Percentiles rank a stretch among this genome's conserved stretches.
These are phyloP conservation scores for Acleris emargana DNA, from an alignment of 2,888 invertebrate species.

Conservation along the genomic window DNA sequence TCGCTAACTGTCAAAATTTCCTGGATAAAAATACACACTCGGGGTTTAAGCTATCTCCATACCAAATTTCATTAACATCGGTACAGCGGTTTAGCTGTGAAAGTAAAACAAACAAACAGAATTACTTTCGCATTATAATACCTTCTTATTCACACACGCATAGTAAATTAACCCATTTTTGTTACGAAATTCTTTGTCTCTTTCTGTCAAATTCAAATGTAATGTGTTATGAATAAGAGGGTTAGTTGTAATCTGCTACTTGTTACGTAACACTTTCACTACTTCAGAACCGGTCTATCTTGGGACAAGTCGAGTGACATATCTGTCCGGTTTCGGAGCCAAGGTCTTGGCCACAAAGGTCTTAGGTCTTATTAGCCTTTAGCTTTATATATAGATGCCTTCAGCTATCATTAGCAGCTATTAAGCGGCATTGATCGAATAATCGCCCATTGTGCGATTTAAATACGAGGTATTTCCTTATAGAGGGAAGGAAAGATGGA, in stretches of 20 bases:
- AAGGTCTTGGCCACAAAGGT: slow-evolving; percentile 9
- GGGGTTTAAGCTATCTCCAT: too few relatives aligned
- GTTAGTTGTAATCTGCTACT: neutral
- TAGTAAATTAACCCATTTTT: too few relatives aligned
- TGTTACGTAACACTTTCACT: neutral
- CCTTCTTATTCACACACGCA: too few relatives aligned
- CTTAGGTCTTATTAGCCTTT: neutral
- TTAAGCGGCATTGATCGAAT: slow-evolving; percentile 6
- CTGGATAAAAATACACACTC: accelerated
- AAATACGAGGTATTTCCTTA: neutral
- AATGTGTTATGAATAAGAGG: too few relatives aligned
- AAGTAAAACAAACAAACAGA: too few relatives aligned
- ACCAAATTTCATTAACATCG: too few relatives aligned
- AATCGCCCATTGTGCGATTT: slow-evolving; percentile 22
- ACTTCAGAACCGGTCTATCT: neutral
- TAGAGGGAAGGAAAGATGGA: neutral
- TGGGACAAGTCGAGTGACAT: neutral
- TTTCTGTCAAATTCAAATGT: too few relatives aligned
- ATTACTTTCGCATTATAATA: too few relatives aligned
- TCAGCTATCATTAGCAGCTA: slow-evolving; percentile 22
- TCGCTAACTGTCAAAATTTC: too few relatives aligned
- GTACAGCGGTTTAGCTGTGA: too few relatives aligned
- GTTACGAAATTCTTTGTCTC: too few relatives aligned
- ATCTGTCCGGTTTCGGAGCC: neutral
- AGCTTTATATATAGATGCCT: slow-evolving; percentile 7